Base-by-base conservation (phyloP, 2,113 vertebrate genomes). In the Aptenodytes forsteri region DNA sequence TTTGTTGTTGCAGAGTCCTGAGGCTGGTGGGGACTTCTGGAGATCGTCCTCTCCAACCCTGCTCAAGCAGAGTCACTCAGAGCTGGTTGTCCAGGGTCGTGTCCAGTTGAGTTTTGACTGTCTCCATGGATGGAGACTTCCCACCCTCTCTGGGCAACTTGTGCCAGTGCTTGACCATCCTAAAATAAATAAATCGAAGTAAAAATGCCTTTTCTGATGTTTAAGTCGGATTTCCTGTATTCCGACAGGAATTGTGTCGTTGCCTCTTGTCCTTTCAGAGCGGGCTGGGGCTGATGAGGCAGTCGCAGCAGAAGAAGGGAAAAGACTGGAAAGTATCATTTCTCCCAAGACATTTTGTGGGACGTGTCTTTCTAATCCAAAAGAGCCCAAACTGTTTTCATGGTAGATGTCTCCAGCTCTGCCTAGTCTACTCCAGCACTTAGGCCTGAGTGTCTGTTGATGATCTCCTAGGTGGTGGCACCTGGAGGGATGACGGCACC, bases 311-410 rank as follows among this genome's bases (percentile, higher is more conserved):
- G 55, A 18, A 69, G 52, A 26, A 36, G 40, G 21, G 34, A 15
- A 3, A 21, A 36, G 23, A 19, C 62, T 23, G 54, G 13, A 6
- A 16, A 34, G 27, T 8, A 3, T 9, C 1, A 2, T 29, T 23
- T 42, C 65, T 49, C 27, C 16, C 6, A 4, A 21, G 49, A 4
- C 1, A 0, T 13, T 56, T 22, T 21, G 0, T 3, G 2, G 5
- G 30, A 8, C 3, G 0, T 8, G 2, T 25, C 14, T 62, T 6
- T 38, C n/a, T 55, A 4, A 34, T 3, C 36, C 42, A 42, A 49
- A 1, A 44, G 46, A 47, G 5, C 66, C 73, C 79, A 15, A 29
- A 3, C 1, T 7, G 32, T 46, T 19, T 27, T 42, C 46, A 0
- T 22, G 52, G 6, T 0, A 1, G 58, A 2, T 55, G 5, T 7